These are phyloP conservation scores for Callorhinus ursinus DNA, from an alignment of 2,113 vertebrate genomes.

Conservation along the genomic window DNA sequence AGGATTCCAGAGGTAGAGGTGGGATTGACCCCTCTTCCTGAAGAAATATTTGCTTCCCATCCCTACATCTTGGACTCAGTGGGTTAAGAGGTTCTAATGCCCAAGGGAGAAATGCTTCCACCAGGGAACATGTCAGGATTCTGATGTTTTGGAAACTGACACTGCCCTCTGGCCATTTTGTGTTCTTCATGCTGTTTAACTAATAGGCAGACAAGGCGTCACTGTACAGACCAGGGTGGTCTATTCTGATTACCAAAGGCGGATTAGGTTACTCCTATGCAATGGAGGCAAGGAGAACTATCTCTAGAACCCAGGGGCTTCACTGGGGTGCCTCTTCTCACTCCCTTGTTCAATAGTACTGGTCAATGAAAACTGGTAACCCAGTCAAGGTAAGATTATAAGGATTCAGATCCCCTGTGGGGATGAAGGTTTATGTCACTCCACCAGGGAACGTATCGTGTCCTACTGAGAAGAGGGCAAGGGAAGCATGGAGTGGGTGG, in stretches of 20 bases:
- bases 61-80: not conserved
- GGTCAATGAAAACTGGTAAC: not conserved
- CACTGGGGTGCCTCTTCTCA: not conserved
- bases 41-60: conserved; percentile 47
- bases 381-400: not conserved
- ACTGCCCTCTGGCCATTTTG: not conserved
- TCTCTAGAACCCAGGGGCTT: not conserved
- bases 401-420: not conserved
- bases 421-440: not conserved
- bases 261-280: not conserved
- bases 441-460: not conserved
- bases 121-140: not conserved
- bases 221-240: conserved; percentile 7
- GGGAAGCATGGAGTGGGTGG: not conserved
- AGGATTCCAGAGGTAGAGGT: conserved; percentile 18
- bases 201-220: not conserved
- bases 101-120: not conserved
- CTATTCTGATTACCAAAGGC: not conserved
- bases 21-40: not conserved
- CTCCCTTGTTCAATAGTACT: not conserved
- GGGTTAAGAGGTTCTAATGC: conserved; percentile 47
- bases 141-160: conserved; percentile 34
- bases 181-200: not conserved
- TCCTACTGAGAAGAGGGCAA: not conserved
- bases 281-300: not conserved